These are phyloP conservation scores for Prunella himalayana DNA, from an alignment of 2,113 vertebrate genomes.

Conservation along the genomic window DNA sequence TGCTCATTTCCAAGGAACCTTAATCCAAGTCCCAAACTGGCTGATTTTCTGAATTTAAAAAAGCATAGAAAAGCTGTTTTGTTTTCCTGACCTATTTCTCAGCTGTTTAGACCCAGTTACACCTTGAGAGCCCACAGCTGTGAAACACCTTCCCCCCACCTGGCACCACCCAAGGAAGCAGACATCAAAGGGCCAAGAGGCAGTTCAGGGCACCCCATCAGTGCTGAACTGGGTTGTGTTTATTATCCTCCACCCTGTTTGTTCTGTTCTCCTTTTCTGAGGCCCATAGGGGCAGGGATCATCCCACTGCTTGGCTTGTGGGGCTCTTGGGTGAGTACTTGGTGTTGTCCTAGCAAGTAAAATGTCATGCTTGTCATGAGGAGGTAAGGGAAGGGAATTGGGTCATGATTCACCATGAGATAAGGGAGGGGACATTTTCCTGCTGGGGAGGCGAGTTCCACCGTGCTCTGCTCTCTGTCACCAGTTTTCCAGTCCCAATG, in stretches of 20 bases:
- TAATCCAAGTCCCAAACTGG: neutral
- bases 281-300: neutral
- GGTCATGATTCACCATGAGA: neutral
- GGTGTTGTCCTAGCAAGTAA: neutral
- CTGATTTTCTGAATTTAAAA: neutral
- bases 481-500: neutral
- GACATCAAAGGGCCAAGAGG: neutral
- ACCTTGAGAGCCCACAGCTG: neutral
- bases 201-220: neutral
- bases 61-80: neutral
- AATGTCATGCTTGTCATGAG: neutral
- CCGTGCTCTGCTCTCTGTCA: neutral
- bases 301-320: neutral
- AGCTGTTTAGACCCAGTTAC: neutral
- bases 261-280: neutral
- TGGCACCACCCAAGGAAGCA: neutral
- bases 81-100: neutral
- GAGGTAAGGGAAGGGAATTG: neutral
- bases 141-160: neutral
- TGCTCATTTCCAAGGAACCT: neutral
- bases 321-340: neutral
- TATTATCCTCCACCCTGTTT: neutral
- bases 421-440: neutral
- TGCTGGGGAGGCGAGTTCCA: neutral
- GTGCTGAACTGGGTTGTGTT: neutral